Conservation (phyloP, 2,888 invertebrate genomes). For the Arctia plantaginis region DNA sequence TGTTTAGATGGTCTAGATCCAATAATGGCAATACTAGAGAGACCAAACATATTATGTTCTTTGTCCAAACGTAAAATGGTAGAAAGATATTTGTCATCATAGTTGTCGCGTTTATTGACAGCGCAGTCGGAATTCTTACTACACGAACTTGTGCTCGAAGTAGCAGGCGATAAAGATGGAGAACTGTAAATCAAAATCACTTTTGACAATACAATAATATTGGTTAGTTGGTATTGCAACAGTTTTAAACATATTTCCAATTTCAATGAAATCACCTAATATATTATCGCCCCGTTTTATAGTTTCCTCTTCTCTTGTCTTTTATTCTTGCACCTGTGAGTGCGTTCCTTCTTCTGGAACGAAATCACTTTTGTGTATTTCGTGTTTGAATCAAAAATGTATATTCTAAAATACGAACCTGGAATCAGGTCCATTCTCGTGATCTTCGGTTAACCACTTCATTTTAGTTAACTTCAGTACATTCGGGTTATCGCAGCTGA, state of each 20-base stretch:
- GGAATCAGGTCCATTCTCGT: constrained; percentile 66
- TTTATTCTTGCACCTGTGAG: constrained; percentile 75
- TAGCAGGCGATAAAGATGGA: constrained; percentile 62
- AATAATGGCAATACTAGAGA: constrained; percentile 75
- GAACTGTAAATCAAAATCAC: constrained; percentile 62
- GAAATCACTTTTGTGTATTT: constrained; percentile 64
- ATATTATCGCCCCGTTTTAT: constrained; percentile 37
- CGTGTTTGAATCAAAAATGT: constrained; percentile 8
- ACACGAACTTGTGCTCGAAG: constrained; percentile 63
- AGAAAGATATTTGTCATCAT: constrained; percentile 71
- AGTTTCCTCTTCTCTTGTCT: constrained; percentile 39
- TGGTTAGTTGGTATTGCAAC: not conserved
- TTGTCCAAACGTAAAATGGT: constrained; percentile 78
- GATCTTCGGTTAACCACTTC: constrained; percentile 78
- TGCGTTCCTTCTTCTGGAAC: constrained; percentile 77
- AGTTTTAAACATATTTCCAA: not conserved
- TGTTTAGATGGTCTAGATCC: constrained; percentile 64
- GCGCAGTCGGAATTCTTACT: constrained; percentile 63
- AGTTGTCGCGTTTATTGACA: constrained; percentile 46
- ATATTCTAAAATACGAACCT: constrained; percentile 61
- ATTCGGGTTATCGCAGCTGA: constrained; percentile 62
- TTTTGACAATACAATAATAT: not conserved
- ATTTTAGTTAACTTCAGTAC: constrained; percentile 76
- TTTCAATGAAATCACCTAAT: constrained; percentile 25
- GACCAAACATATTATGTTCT: constrained; percentile 80